Percentiles rank a stretch among this genome's conserved stretches.
phyloP scores from a whole-genome alignment of 2,113 vertebrate species.

The Leptodactylus fuscus region DNA sequence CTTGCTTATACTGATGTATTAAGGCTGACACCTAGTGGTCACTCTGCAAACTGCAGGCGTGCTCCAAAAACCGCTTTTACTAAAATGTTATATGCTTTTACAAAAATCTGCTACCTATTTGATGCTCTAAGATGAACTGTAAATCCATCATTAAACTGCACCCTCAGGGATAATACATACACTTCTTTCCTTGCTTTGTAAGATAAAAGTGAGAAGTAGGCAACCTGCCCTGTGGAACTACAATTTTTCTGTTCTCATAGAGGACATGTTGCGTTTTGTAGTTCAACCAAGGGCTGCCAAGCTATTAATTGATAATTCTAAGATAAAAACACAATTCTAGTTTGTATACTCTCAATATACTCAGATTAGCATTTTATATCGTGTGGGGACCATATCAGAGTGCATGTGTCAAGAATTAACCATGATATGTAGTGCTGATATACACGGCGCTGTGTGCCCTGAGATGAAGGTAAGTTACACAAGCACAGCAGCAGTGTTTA shows the following conservation, averaged over 20 bases:
- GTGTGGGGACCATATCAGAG: too few relatives aligned
- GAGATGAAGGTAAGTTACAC: slow-evolving; percentile 9
- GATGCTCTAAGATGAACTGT: not conserved
- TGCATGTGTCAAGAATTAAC: not conserved
- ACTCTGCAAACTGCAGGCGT: slow-evolving; percentile 13
- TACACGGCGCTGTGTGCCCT: not conserved
- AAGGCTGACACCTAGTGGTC: slow-evolving; percentile 36
- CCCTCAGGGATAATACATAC: not conserved
- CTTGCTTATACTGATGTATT: not conserved
- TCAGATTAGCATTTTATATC: not conserved
- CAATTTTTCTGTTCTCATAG: not conserved
- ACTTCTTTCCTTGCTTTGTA: too few relatives aligned
- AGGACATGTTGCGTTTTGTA: not conserved
- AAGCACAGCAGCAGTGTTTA: not conserved
- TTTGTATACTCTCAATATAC: not conserved
- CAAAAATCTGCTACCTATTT: not conserved
- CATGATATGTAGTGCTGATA: not conserved
- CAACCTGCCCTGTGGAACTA: not conserved
- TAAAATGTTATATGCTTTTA: too few relatives aligned
- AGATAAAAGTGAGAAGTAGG: not conserved
- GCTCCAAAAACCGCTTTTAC: not conserved
- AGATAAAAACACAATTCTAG: not conserved
- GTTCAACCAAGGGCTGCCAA: not conserved
- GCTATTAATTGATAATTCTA: not conserved
- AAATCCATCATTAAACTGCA: not conserved